A percentile compares a stretch with the other conserved stretches of the same genome.
These are phyloP conservation scores for Mesochorus sp. DNA, from an alignment of 2,888 invertebrate species.

Conservation along the genomic window DNA sequence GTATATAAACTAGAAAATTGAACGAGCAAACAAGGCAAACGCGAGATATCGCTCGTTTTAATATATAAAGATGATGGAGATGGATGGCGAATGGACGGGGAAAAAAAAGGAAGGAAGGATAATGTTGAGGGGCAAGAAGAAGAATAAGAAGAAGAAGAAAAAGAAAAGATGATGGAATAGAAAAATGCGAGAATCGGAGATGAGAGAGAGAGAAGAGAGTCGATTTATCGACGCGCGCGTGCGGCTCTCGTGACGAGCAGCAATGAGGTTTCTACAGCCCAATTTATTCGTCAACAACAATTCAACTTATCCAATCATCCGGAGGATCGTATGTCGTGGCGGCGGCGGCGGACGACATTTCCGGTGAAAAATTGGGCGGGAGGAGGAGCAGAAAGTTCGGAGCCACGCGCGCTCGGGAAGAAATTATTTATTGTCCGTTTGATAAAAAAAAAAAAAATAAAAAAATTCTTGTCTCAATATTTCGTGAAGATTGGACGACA, in stretches of 20 bases:
- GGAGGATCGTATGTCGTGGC: conserved; percentile 33
- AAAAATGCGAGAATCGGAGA: conserved; percentile 16
- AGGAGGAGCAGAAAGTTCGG: conserved; percentile 21
- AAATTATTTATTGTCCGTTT: no score
- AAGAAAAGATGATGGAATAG: conserved; percentile 23
- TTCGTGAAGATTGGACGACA: neutral
- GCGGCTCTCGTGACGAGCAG: conserved; percentile 73
- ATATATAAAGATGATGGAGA: conserved; percentile 63
- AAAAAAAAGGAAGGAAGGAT: neutral
- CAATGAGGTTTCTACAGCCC: conserved; percentile 65
- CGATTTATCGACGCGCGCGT: conserved; percentile 65
- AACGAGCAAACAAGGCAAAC: conserved; percentile 53
- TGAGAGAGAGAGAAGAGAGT: no score
- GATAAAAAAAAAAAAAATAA: no score
- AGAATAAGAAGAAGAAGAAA: conserved; percentile 24
- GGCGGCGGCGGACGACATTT: no score
- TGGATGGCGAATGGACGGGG: conserved; percentile 31
- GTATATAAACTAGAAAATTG: conserved; percentile 13
- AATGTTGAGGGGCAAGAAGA: conserved; percentile 6
- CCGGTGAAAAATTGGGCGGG: no score
- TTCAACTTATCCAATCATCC: conserved; percentile 73
- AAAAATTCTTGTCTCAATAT: no score
- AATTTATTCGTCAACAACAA: conserved; percentile 72
- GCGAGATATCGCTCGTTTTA: conserved; percentile 62
- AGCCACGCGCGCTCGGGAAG: conserved; percentile 27